Conservation (phyloP, 2,113 vertebrate genomes). For the Corythoichthys intestinalis region DNA sequence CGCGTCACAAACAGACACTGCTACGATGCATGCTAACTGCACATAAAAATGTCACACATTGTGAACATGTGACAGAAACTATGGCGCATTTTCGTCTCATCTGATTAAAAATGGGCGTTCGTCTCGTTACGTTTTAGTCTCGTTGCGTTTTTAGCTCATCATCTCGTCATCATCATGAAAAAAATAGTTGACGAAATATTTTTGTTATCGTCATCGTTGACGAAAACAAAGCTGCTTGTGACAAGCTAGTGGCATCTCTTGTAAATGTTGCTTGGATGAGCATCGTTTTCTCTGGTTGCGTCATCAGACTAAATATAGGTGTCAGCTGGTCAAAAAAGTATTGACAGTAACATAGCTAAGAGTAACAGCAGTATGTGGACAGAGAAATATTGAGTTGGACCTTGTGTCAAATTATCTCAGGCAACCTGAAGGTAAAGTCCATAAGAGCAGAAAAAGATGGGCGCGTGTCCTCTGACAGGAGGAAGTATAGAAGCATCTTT, state of each 20-base stretch:
- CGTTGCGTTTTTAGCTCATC: no score
- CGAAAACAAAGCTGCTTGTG: no score
- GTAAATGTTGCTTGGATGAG: constrained; percentile 10
- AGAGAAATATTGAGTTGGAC: constrained; percentile 41
- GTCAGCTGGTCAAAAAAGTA: constrained; percentile 28
- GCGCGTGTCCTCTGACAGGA: constrained; percentile 61
- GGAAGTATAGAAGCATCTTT: constrained; percentile 61
- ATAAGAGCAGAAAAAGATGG: constrained; percentile 62
- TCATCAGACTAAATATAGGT: constrained; percentile 22
- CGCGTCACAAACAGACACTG: no score
- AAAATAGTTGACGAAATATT: no score
- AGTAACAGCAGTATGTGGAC: constrained; percentile 26
- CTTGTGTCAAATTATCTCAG: constrained; percentile 67
- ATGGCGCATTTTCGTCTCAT: no score
- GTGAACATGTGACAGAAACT: no score
- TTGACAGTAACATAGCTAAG: constrained; percentile 32
- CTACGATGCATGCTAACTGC: no score
- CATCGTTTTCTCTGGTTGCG: constrained; percentile 18
- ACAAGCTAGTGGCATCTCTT: not conserved
- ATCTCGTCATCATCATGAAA: no score
- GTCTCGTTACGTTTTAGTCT: no score
- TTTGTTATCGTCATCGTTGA: no score
- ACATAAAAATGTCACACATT: no score
- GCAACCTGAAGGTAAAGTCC: constrained; percentile 65
- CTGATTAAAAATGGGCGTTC: no score